Evolutionary conservation across 2,113 vertebrate genomes (phyloP), one percentile per base, ranked within the genome.

Genomic region (Eublepharis macularius): DNA sequence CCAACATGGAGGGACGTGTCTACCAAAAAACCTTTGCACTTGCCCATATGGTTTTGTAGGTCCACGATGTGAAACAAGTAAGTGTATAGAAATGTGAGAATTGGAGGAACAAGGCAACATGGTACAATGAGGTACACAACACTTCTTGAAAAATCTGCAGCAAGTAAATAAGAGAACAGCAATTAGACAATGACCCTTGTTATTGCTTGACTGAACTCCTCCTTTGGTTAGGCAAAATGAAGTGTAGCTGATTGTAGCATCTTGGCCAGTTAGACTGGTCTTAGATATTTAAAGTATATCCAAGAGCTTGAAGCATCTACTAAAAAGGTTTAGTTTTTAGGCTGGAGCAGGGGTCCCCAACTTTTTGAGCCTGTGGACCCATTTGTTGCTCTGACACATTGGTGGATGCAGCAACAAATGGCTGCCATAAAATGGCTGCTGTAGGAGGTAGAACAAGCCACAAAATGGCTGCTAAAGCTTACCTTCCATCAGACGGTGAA

Each of bases 11-110:
- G 98, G 98, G n/a, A 96, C 95, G 0, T 99, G 98, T 83, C 87
- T 97, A 92, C 94, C 95, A 89, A 95, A 97, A 83, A 98, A 98
- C 89, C 97, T 97, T 92, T 98, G 97, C 70, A 98, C 97, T 88
- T 99, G 98, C 83, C 93, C 96, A 0, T 99, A 98, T 3, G 98
- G 98, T 81, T 98, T 97, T 89, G 96, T 99, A 87, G 98, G 98
- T 90, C 97, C 97, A 54, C 94, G 96, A 88, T 99, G 98, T 96
- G 97, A 98, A 92, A 99, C 96, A 94, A 97, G 98, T 98, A 96
- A 98, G 98, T 73, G 81, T 79, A 79, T 21, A 11, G 76, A 92
- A 83, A 65, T 34, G 0, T 21, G 1, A 39, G n/a, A 86, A 39
- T 39, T 16, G 74, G 80, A 60, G 76, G 43, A n/a, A 19, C 4